A percentile compares a stretch with the other conserved stretches of the same genome.
Conservation (phyloP, 2,113 vertebrate species). For the Promerops cafer region DNA sequence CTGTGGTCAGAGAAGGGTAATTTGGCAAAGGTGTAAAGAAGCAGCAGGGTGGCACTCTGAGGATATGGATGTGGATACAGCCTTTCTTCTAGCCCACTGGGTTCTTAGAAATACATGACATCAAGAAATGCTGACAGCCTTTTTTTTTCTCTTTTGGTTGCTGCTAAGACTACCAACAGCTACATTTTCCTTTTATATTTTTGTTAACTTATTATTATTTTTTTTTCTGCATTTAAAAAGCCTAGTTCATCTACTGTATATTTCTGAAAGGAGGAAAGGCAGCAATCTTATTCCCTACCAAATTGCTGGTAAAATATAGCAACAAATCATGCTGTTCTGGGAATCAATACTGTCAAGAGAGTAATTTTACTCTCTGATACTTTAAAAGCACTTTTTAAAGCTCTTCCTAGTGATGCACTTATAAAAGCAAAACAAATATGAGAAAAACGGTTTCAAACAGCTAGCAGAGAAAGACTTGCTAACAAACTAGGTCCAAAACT, state of each 20-base stretch:
- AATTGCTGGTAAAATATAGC: background rate
- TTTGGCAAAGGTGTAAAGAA: background rate
- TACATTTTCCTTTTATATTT: background rate
- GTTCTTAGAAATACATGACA: background rate
- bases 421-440: background rate
- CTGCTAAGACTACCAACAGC: background rate
- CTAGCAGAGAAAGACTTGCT: background rate
- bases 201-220: background rate
- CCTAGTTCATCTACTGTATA: background rate
- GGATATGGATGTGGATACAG: background rate
- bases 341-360: background rate
- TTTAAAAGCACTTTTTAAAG: constrained; percentile 12
- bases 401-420: background rate
- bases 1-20: background rate
- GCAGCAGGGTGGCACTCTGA: rapidly evolving
- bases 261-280: background rate
- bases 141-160: background rate
- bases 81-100: background rate
- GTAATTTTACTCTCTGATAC: background rate
- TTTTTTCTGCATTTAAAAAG: background rate
- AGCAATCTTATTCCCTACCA: background rate
- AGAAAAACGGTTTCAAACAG: background rate
- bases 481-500: background rate
- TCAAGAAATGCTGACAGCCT: background rate
- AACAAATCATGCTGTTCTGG: constrained; percentile 3